Evolutionary conservation across 2,797 vertebrate genomes (phyloP).

Genomic region (Darevskia mixta): DNA sequence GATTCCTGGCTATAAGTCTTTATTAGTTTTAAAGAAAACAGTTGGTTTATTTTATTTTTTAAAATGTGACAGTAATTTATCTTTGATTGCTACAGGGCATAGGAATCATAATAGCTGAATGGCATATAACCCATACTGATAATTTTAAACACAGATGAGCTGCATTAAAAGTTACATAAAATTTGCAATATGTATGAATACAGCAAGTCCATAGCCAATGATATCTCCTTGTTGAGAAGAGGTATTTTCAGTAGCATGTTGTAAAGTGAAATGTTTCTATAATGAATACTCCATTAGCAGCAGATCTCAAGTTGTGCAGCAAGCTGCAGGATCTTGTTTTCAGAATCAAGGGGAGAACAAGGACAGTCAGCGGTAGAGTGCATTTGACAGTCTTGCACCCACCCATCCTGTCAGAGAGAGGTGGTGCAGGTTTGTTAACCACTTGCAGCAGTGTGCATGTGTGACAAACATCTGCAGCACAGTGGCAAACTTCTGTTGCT

Average conservation of each 20-base stretch:
- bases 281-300: conserved; percentile 4
- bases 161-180: conserved; percentile 51
- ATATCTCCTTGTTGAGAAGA: conserved; percentile 7
- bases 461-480: conserved; percentile 30
- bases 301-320: conserved; percentile 43
- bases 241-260: not conserved
- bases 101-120: conserved; percentile 34
- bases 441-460: conserved; percentile 31
- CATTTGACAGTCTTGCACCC: conserved; percentile 53
- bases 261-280: fast-evolving
- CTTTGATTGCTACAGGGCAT: conserved; percentile 33
- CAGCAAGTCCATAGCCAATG: not conserved
- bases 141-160: conserved; percentile 13
- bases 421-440: conserved; percentile 45
- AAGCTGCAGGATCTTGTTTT: conserved; percentile 34
- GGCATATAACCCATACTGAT: not conserved
- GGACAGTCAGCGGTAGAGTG: conserved; percentile 51
- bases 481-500: conserved; percentile 29
- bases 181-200: conserved; percentile 18
- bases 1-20: not conserved
- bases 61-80: not conserved
- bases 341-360: conserved; percentile 62
- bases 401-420: conserved; percentile 71
- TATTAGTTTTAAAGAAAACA: conserved; percentile 23
- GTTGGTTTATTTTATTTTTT: not conserved